These are phyloP conservation scores for Scatophagus argus DNA, from an alignment of 2,113 vertebrate species.

Conservation along the genomic window DNA sequence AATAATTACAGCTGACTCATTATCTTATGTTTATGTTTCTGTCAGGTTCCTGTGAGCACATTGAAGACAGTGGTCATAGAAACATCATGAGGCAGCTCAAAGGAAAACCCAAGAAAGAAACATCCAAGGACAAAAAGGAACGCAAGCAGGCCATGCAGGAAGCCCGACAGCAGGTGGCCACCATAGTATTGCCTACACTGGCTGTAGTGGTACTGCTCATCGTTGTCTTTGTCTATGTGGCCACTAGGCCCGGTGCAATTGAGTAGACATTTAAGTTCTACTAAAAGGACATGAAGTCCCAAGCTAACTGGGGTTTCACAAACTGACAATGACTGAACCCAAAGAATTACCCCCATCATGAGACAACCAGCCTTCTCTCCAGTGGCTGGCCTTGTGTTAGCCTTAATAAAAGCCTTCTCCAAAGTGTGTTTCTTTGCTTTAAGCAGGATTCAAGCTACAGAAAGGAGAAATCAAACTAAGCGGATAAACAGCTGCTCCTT, in stretches of 20 bases:
- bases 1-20: neutral
- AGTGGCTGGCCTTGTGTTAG: neutral
- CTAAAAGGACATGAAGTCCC: conserved; percentile 11
- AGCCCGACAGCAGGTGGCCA: conserved; percentile 94
- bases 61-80: neutral
- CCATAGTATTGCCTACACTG: conserved; percentile 93
- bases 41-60: conserved; percentile 47
- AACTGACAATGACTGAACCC: conserved; percentile 34
- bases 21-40: neutral
- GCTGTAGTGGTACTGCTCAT: conserved; percentile 91
- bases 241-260: conserved; percentile 89
- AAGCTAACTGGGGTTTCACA: conserved; percentile 14
- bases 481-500: neutral
- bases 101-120: conserved; percentile 97
- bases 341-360: conserved; percentile 41
- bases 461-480: conserved; percentile 30
- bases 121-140: conserved; percentile 97
- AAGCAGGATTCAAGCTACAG: conserved; percentile 26
- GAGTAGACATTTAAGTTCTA: conserved; percentile 76
- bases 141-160: conserved; percentile 98
- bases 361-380: conserved; percentile 5
- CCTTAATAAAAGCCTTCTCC: conserved; percentile 44
- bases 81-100: conserved; percentile 96
- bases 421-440: conserved; percentile 31
- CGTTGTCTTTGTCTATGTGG: conserved; percentile 95